phyloP scores from a whole-genome alignment of 1,140 invertebrate species.

The Sycobia sp. region DNA sequence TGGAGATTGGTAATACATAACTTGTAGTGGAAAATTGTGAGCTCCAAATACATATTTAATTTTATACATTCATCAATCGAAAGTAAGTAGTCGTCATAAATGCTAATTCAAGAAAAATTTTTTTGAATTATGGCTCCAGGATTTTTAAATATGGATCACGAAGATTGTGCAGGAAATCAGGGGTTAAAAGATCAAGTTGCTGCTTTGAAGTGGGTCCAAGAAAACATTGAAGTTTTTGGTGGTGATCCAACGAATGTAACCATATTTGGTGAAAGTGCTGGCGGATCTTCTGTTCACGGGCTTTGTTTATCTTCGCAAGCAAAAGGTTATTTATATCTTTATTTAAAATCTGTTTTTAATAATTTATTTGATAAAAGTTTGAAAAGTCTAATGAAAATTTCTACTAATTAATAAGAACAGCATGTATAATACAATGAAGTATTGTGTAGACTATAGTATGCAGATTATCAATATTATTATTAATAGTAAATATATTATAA shows the following conservation, averaged over 20 bases:
- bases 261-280: constrained; percentile 42
- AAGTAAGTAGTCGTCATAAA: no score
- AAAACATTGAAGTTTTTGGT: constrained; percentile 46
- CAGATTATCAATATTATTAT: no score
- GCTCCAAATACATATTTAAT: not conserved
- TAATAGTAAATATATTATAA: no score
- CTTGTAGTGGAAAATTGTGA: no score
- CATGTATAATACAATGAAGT: no score
- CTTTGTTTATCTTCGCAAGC: constrained; percentile 38
- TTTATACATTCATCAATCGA: no score
- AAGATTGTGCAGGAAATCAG: constrained; percentile 43
- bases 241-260: constrained; percentile 45
- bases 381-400: no score
- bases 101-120: no score
- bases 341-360: not conserved
- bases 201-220: constrained; percentile 43
- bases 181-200: constrained; percentile 43
- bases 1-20: no score
- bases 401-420: no score
- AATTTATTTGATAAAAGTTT: not conserved
- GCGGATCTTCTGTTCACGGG: constrained; percentile 36
- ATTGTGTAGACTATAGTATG: no score
- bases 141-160: constrained; percentile 44
- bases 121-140: no score
- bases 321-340: constrained; percentile 27